These are phyloP conservation scores for Trichechus manatus DNA, from an alignment of 2,113 vertebrate species.

Conservation along the genomic window DNA sequence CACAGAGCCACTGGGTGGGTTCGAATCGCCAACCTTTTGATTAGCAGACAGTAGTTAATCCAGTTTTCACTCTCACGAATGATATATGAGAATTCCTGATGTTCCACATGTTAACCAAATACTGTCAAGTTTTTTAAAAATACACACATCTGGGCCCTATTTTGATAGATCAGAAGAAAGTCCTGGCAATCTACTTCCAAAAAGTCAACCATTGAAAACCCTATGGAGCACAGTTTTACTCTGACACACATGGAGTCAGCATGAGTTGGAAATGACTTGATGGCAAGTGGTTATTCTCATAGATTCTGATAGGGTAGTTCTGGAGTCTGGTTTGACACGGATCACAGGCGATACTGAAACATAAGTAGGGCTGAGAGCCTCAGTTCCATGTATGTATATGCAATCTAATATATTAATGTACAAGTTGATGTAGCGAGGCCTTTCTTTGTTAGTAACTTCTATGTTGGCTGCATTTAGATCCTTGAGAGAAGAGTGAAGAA, in stretches of 20 bases:
- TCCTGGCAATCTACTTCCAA: too few species aligned
- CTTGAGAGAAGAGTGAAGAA: neutral
- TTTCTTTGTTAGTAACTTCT: neutral
- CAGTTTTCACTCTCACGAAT: conserved; percentile 36
- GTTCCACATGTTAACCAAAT: neutral
- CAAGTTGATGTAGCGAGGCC: neutral
- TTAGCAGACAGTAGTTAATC: neutral
- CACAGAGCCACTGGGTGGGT: neutral
- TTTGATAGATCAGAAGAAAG: neutral
- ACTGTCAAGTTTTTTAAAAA: neutral
- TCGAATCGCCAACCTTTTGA: neutral
- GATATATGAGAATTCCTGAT: conserved; percentile 22
- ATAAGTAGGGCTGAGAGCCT: neutral
- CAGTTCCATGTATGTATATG: neutral
- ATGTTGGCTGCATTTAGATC: neutral
- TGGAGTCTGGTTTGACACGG: neutral
- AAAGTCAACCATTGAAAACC: neutral
- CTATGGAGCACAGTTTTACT: neutral
- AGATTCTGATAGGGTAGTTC: neutral
- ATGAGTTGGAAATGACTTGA: neutral
- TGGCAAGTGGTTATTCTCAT: neutral
- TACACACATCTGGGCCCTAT: neutral
- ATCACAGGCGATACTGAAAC: neutral
- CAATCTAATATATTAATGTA: neutral
- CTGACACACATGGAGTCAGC: neutral